A percentile compares a stretch with the other conserved stretches of the same genome.
Evolutionary conservation across 2,113 vertebrate genomes (phyloP).

Genomic region (Phalacrocorax brasilianus): DNA sequence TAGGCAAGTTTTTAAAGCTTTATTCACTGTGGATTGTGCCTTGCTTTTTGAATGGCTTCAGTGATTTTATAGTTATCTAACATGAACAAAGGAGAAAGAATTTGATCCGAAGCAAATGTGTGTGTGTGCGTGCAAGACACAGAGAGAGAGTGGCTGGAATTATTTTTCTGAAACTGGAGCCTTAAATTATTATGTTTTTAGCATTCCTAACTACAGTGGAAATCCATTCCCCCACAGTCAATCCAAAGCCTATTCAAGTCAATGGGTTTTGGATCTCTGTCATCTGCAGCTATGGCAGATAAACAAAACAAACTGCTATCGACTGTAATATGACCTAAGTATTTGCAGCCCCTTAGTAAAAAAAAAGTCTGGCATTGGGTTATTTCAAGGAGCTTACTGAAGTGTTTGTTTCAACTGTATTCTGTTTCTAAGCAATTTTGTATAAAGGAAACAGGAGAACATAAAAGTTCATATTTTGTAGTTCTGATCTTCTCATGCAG

Average conservation of each 20-base stretch:
- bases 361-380: not conserved
- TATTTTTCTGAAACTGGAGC: constrained; percentile 15
- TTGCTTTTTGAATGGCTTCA: not conserved
- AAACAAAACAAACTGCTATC: constrained; percentile 53
- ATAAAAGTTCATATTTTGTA: not conserved
- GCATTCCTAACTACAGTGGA: constrained; percentile 20
- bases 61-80: not conserved
- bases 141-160: not conserved
- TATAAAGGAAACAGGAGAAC: not conserved
- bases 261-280: constrained; percentile 33
- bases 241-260: constrained; percentile 5
- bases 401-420: constrained; percentile 31
- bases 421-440: constrained; percentile 25
- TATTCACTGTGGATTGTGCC: not conserved
- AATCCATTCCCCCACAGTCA: constrained; percentile 43
- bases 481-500: not conserved
- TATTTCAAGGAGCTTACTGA: constrained; percentile 40
- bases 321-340: constrained; percentile 51
- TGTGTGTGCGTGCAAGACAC: not conserved
- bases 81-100: not conserved
- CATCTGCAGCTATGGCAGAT: constrained; percentile 24
- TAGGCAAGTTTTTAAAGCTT: not conserved
- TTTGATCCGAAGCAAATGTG: not conserved
- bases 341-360: not conserved
- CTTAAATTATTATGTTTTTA: not conserved